Percentiles rank a stretch among this genome's conserved stretches.
Conservation (phyloP, 2,113 vertebrate genomes). For the Xerus inauris region DNA sequence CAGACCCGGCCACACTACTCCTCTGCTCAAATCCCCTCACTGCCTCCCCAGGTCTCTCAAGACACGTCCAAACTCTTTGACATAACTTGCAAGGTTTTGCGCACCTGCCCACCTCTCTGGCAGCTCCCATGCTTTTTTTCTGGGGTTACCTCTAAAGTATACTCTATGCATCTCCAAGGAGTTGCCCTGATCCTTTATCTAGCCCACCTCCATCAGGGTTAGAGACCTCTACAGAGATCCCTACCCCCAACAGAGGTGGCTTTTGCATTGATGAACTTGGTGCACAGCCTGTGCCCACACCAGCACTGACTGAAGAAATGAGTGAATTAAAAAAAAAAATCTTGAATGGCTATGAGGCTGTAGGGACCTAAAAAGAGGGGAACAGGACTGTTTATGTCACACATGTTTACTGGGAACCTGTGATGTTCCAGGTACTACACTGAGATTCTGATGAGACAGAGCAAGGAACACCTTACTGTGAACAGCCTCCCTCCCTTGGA, state of each 20-base stretch:
- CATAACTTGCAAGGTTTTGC: not conserved
- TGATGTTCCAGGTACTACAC: not conserved
- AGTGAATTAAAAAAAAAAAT: not conserved
- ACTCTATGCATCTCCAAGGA: not conserved
- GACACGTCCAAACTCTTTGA: not conserved
- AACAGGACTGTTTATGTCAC: too few species aligned
- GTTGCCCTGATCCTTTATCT: not conserved
- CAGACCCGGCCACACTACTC: not conserved
- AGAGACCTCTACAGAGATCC: fast-evolving
- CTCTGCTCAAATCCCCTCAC: not conserved
- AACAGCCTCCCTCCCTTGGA: too few species aligned
- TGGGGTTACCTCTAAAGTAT: not conserved
- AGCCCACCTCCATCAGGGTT: not conserved
- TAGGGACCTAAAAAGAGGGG: not conserved
- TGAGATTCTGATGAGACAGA: not conserved
- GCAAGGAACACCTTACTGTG: not conserved
- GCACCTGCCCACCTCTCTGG: not conserved
- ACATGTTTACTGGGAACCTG: not conserved
- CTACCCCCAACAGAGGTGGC: not conserved
- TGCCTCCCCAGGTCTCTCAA: not conserved
- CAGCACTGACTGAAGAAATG: not conserved
- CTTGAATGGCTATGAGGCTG: not conserved
- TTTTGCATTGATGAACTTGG: not conserved
- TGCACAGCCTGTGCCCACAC: not conserved
- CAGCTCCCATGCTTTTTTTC: not conserved